These are phyloP conservation scores for Parapsyche elsis DNA, from an alignment of 1,140 invertebrate species.

Conservation along the genomic window DNA sequence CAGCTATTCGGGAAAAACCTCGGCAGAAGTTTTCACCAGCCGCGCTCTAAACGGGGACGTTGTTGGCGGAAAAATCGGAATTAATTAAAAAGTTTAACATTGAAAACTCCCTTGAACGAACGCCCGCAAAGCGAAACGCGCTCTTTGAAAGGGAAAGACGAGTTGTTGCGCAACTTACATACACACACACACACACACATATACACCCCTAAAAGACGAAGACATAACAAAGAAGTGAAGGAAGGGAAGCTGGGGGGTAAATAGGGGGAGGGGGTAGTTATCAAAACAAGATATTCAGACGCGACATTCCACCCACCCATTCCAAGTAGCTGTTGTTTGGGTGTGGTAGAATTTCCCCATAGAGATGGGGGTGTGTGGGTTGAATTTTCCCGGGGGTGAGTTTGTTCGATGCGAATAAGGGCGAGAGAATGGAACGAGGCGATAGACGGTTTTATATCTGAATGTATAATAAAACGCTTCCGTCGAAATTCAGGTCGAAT, in stretches of 20 bases:
- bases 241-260: background rate
- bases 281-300: conserved; percentile 54
- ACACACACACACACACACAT: no score
- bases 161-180: conserved; percentile 34
- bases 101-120: background rate
- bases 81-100: conserved; percentile 55
- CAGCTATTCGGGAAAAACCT: background rate
- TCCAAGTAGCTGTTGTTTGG: conserved; percentile 14
- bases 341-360: conserved; percentile 4
- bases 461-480: conserved; percentile 29
- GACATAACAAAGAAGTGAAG: conserved; percentile 13
- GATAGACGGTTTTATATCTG: conserved; percentile 23
- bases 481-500: conserved; percentile 16
- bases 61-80: conserved; percentile 51
- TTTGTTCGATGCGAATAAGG: background rate
- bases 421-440: background rate
- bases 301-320: conserved; percentile 10
- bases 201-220: background rate
- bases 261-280: conserved; percentile 37
- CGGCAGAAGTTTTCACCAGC: conserved; percentile 8
- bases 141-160: conserved; percentile 12
- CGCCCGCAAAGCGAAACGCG: background rate
- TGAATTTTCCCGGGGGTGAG: background rate
- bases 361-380: background rate
- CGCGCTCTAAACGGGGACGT: conserved; percentile 14